phyloP scores from a whole-genome alignment of 1,140 invertebrate genomes.

The Aphis craccivora region DNA sequence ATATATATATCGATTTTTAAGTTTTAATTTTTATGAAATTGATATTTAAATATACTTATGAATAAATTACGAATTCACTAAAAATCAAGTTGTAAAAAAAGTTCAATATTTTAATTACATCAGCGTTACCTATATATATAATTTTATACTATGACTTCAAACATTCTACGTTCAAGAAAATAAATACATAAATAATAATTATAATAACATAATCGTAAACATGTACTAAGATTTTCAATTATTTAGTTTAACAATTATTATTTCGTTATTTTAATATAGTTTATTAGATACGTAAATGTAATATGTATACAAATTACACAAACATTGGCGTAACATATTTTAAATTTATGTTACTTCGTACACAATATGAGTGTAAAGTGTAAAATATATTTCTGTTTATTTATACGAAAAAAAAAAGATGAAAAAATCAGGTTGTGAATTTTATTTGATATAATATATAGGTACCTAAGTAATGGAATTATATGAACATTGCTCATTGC shows the following conservation, averaged over 20 bases:
- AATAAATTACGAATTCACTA: not conserved
- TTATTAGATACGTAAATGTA: not conserved
- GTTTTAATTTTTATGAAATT: not conserved
- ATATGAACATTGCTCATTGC: not conserved
- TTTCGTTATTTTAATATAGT: not conserved
- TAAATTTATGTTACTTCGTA: not conserved
- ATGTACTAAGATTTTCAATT: not conserved
- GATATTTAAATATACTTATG: not conserved
- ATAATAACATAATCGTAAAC: not conserved
- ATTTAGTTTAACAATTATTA: not conserved
- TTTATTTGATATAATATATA: not conserved
- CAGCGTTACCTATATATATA: not conserved
- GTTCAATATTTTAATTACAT: not conserved
- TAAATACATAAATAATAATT: not conserved
- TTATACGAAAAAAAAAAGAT: no score
- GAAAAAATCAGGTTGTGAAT: not conserved
- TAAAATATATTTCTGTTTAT: not conserved
- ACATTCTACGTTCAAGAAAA: not conserved
- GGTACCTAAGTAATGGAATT: not conserved
- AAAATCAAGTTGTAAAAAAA: no score
- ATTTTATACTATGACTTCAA: not conserved
- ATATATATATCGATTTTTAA: not conserved
- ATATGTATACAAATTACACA: not conserved
- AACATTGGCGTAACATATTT: not conserved
- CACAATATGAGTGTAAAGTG: not conserved